Base-by-base conservation (phyloP, 92 coral and sea anemone genomes). In the Epizoanthus illoricatus region DNA sequence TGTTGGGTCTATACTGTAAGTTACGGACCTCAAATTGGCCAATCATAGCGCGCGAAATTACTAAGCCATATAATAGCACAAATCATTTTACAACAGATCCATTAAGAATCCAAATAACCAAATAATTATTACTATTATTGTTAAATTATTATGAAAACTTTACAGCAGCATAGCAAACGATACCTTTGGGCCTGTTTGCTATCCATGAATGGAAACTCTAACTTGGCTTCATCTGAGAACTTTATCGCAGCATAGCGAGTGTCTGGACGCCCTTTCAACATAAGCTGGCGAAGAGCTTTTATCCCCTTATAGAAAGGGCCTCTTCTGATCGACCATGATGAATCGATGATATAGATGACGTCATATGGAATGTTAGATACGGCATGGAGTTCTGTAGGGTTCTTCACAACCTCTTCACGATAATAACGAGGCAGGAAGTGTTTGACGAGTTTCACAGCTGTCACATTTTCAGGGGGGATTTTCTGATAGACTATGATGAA, bases 321-420 rank as follows among this genome's bases (percentile, higher is more conserved):
- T 36, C 71, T 49, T 40, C 80, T 61, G 67, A 90, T 86, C 54
- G 93, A 90, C 56, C 84, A 81, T 7, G 93, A 90, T 2, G 90
- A 84, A 65, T 90, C 93, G 78, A 90, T 84, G 76, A 90, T 49
- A 57, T 73, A 90, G 57, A 74, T 81, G 55, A 85, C 86, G 65
- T 90, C 93, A 86, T 76, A 84, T 33, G 80, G 80, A 13, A 75
- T 36, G 65, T 16, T 49, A 33, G 72, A 41, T 18, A 54, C 52
- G 5, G 84, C 63, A 80, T 55, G 57, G 10, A 24, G 11, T 18
- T 16, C 56, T 4, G 45, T 20, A 2, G 84, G 69, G 20, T 36
- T 49, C 62, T 59, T 6, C 49, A 55, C 61, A 36, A 61, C 75
- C 13, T 74, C 61, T 10, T 66, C 58, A 41, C 73, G 81, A 6